A percentile compares a stretch with the other conserved stretches of the same genome.
These are phyloP conservation scores for Hypolimnas misippus DNA, from an alignment of 2,888 invertebrate genomes.

Conservation along the genomic window DNA sequence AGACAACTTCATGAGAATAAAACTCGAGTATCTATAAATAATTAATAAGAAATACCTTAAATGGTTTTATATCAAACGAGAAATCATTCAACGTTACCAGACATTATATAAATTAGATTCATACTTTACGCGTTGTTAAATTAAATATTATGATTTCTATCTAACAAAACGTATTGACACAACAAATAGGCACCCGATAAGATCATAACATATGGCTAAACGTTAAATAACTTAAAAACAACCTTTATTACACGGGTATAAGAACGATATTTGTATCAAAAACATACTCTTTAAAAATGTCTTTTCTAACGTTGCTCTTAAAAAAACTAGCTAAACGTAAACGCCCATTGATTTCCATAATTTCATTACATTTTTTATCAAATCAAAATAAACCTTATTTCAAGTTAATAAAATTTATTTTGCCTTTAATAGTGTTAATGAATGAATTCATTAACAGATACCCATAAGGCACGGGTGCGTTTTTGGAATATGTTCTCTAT, in stretches of 20 bases:
- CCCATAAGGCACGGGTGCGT: constrained; percentile 18
- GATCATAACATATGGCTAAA: constrained; percentile 40
- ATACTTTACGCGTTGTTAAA: constrained; percentile 34
- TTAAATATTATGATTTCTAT: constrained; percentile 49
- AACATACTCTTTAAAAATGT: constrained; percentile 29
- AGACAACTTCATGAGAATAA: neutral
- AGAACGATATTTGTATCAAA: constrained; percentile 17
- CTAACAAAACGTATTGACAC: constrained; percentile 48
- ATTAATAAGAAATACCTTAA: neutral
- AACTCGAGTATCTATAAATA: neutral
- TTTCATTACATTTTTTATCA: constrained; percentile 42
- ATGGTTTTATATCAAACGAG: constrained; percentile 5
- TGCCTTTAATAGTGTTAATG: constrained; percentile 37
- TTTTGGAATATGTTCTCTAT: constrained; percentile 4
- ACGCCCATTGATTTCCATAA: constrained; percentile 53
- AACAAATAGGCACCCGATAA: constrained; percentile 46
- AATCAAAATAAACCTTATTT: constrained; percentile 39
- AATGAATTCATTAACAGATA: constrained; percentile 44
- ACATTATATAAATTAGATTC: constrained; percentile 30
- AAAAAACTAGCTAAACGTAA: constrained; percentile 47
- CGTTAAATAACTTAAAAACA: constrained; percentile 17
- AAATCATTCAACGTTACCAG: constrained; percentile 14
- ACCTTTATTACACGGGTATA: neutral
- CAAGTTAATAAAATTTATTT: constrained; percentile 31
- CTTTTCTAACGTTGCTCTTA: constrained; percentile 31